Conservation (phyloP, 2,113 vertebrate species). For the Fukomys damarensis region DNA sequence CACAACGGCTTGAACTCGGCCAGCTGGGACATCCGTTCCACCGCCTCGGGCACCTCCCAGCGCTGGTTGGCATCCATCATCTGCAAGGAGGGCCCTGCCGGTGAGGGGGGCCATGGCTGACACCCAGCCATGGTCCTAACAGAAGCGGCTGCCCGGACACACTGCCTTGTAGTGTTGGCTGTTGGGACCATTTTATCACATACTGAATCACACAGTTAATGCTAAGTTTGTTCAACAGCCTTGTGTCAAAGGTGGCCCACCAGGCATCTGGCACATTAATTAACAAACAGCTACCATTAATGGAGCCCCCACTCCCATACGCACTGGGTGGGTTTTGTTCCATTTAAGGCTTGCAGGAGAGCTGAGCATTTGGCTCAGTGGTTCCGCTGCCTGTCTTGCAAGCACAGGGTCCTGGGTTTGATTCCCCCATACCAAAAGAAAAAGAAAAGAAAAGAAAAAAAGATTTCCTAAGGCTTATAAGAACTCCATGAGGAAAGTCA, state of each 20-base stretch:
- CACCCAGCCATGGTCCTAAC: not conserved
- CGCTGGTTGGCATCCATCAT: slow-evolving; percentile 92
- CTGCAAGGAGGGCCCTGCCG: slow-evolving; percentile 76
- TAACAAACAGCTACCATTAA: not conserved
- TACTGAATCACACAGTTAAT: not conserved
- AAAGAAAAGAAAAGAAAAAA: too few species aligned
- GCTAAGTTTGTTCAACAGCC: not conserved
- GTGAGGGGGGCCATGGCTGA: not conserved
- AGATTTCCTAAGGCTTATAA: not conserved
- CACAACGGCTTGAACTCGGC: slow-evolving; percentile 88
- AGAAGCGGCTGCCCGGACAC: not conserved
- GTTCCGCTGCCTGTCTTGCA: too few species aligned
- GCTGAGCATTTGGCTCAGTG: too few species aligned
- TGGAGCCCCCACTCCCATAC: not conserved
- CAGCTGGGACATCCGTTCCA: slow-evolving; percentile 87
- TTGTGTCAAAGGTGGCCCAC: not conserved
- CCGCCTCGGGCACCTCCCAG: slow-evolving; percentile 89
- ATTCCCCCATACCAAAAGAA: too few species aligned
- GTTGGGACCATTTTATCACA: not conserved
- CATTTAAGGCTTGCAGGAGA: not conserved
- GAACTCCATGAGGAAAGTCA: not conserved
- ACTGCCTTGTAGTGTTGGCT: not conserved
- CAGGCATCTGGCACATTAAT: not conserved
- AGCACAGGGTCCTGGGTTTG: too few species aligned
- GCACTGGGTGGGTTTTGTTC: not conserved